phyloP scores from a whole-genome alignment of 2,113 vertebrate species.

The Acanthisitta chloris region DNA sequence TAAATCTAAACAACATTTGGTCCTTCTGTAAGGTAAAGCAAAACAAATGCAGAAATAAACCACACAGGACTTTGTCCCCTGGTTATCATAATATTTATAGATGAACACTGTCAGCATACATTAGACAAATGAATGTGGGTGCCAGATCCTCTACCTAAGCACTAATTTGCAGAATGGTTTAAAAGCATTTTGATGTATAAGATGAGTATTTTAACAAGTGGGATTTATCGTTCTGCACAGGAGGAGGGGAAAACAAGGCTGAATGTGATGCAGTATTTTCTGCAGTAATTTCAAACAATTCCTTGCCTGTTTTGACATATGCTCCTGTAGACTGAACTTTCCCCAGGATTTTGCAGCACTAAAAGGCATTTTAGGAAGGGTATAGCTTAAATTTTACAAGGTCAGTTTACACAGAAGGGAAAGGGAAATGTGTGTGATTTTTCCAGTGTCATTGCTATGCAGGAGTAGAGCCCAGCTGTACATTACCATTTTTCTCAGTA shows the following conservation, averaged over 20 bases:
- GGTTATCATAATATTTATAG: neutral
- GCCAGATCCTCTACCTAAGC: neutral
- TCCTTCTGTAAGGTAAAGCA: neutral
- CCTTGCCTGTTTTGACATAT: neutral
- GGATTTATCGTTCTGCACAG: neutral
- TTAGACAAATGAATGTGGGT: neutral
- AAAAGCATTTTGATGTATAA: neutral
- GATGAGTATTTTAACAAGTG: neutral
- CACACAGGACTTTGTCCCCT: neutral
- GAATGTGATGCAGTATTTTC: neutral
- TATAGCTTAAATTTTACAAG: neutral
- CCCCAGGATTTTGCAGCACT: neutral
- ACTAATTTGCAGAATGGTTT: neutral
- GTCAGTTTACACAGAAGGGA: neutral
- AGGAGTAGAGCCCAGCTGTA: neutral
- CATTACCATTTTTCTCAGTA: neutral
- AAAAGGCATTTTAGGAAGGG: neutral
- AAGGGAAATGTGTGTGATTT: conserved; percentile 1
- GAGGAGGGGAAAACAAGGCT: neutral
- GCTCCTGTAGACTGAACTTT: neutral
- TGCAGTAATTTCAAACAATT: neutral
- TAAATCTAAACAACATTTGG: neutral
- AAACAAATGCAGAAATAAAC: neutral
- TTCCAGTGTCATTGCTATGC: neutral
- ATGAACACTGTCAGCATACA: neutral